Conservation (phyloP, 2,113 vertebrate genomes). For the Trochalopteron elliotii region DNA sequence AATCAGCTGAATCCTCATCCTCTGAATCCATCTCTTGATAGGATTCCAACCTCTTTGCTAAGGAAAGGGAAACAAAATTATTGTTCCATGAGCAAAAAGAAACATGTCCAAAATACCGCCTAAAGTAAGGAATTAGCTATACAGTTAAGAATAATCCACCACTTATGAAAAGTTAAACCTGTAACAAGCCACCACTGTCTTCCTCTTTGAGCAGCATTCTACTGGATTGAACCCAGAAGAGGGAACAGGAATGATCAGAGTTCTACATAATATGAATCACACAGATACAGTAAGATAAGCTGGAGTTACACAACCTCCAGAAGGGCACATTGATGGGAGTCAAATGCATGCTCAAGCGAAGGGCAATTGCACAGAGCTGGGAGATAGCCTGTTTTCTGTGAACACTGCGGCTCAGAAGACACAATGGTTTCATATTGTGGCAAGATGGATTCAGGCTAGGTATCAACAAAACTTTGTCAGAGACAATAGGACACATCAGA, state of each 20-base stretch:
- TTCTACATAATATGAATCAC: not conserved
- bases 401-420: not conserved
- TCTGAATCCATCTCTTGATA: conserved; percentile 76
- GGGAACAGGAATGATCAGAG: not conserved
- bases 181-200: not conserved
- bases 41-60: conserved; percentile 82
- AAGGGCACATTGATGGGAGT: not conserved
- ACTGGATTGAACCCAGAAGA: not conserved
- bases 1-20: conserved; percentile 5
- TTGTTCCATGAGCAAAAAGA: not conserved
- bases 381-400: not conserved
- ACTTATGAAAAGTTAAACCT: not conserved
- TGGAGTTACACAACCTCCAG: not conserved
- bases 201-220: not conserved
- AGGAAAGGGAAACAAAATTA: not conserved
- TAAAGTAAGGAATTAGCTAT: not conserved
- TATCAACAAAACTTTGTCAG: not conserved
- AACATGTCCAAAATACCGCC: not conserved
- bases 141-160: not conserved
- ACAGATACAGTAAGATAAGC: not conserved
- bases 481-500: not conserved
- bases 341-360: not conserved
- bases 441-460: not conserved
- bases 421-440: not conserved
- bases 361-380: not conserved